Base-by-base conservation (phyloP, 2,888 invertebrate species). In the Heliconius aoede region DNA sequence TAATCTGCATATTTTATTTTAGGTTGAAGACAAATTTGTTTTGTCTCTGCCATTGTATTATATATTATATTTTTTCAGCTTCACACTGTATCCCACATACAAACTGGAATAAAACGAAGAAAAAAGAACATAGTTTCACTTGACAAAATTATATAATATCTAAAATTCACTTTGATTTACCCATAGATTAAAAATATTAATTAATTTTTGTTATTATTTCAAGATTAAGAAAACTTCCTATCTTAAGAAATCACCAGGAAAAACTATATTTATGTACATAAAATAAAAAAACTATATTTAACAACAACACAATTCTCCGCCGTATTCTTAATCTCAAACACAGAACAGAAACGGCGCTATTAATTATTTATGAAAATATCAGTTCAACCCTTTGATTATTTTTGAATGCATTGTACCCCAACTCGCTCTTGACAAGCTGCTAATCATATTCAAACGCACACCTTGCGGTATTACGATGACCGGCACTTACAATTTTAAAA, bases 401-500 rank as follows among this genome's bases (percentile, higher is more conserved):
- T 92, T 91, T 89, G 89, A 93, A 93, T 92, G 89, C 84, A 91
- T 92, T 90, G 90, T 82, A 85, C 81, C 86, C 86, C 88, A 92
- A 92, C 88, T 90, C 89, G 90, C 85, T 92, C 93, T 91, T 94
- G 94, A 94, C 94, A 91, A 94, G 94, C 94, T 90, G 94, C 92
- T 94, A 94, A 94, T 94, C 94, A 94, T 93, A 94, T 94, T 91
- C 91, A 89, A 90, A 89, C 82, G 86, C 82, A 85, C 94, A 94
- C 94, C 94, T 94, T 94, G 94, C 93, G 88, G 86, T 89, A 87
- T 85, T 85, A 84, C 86, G 87, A 87, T 86, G 87, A 83, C 81
- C 82, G 86, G 85, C 87, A 88, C 89, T 91, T 90, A 89, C 91
- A 92, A 91, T 91, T 90, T 91, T 88, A 87, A 91, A 91, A 87